These are phyloP conservation scores for Ips nitidus DNA, from an alignment of 1,140 invertebrate genomes.

Conservation along the genomic window DNA sequence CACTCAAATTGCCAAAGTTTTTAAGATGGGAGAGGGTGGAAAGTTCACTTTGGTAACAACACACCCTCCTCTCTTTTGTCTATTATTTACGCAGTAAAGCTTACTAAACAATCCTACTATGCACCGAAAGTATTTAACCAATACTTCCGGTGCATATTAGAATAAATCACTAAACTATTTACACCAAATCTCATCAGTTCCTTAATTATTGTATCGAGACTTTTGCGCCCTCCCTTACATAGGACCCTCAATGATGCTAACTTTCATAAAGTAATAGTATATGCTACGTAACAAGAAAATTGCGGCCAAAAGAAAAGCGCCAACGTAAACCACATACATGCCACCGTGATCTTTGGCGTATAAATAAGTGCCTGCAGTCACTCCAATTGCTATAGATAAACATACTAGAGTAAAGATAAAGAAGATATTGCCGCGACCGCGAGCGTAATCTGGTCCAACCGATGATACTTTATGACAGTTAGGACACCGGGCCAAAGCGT, in stretches of 20 bases:
- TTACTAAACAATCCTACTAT: no score
- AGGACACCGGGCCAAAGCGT: slow-evolving; percentile 92
- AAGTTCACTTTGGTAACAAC: no score
- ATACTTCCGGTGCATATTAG: no score
- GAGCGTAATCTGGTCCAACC: slow-evolving; percentile 82
- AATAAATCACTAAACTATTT: no score
- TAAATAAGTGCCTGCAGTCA: slow-evolving; percentile 66
- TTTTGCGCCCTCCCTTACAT: slow-evolving; percentile 57
- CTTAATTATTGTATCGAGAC: no score
- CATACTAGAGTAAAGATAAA: slow-evolving; percentile 74
- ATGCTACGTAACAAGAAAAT: slow-evolving; percentile 75
- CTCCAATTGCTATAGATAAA: slow-evolving; percentile 73
- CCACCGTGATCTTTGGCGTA: slow-evolving; percentile 67
- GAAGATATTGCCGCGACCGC: slow-evolving; percentile 76
- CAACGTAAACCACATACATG: slow-evolving; percentile 82
- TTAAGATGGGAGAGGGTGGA: no score
- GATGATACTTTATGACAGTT: slow-evolving; percentile 94
- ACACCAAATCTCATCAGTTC: no score
- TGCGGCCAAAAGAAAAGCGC: slow-evolving; percentile 73
- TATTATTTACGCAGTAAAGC: no score
- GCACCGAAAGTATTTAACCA: no score
- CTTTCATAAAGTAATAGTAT: slow-evolving; percentile 89
- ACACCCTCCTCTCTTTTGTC: no score
- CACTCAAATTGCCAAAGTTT: no score
- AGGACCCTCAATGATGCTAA: slow-evolving; percentile 81